phyloP scores from a whole-genome alignment of 2,888 invertebrate species.

The Drosophila siamana region DNA sequence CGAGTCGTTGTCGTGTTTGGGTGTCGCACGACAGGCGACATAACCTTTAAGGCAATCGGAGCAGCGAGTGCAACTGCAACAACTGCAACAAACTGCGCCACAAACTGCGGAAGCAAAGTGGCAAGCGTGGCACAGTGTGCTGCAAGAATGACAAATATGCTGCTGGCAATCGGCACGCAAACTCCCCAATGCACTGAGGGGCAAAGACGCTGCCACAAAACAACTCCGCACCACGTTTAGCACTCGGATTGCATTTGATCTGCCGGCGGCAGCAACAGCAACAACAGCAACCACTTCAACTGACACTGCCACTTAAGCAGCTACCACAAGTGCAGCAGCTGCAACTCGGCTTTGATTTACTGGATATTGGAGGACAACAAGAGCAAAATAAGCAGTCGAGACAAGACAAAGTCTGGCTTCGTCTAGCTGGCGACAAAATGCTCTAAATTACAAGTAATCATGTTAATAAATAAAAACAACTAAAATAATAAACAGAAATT shows the following conservation, averaged over 20 bases:
- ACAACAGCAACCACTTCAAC: neutral
- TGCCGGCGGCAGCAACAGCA: constrained; percentile 27
- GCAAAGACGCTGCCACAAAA: constrained; percentile 21
- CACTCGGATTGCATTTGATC: constrained; percentile 40
- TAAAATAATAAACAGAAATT: too few species aligned
- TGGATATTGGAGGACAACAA: constrained; percentile 38
- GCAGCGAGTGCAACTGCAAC: constrained; percentile 33
- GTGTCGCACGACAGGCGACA: constrained; percentile 72
- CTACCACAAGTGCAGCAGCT: constrained; percentile 1
- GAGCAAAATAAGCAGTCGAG: neutral
- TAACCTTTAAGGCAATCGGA: constrained; percentile 75
- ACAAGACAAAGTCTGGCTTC: neutral
- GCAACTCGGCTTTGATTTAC: constrained; percentile 43
- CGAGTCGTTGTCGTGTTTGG: constrained; percentile 57
- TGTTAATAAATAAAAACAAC: too few species aligned
- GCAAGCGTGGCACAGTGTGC: constrained; percentile 30
- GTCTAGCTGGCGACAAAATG: neutral
- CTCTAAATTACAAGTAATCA: constrained; percentile 4
- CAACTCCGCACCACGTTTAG: constrained; percentile 22
- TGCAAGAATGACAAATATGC: constrained; percentile 73
- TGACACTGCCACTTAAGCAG: neutral
- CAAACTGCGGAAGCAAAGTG: constrained; percentile 45
- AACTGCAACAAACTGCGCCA: constrained; percentile 45
- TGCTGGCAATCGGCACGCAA: constrained; percentile 61
- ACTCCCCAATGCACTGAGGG: constrained; percentile 47